Conservation (phyloP, 2,888 invertebrate species). For the Melipona bicolor region DNA sequence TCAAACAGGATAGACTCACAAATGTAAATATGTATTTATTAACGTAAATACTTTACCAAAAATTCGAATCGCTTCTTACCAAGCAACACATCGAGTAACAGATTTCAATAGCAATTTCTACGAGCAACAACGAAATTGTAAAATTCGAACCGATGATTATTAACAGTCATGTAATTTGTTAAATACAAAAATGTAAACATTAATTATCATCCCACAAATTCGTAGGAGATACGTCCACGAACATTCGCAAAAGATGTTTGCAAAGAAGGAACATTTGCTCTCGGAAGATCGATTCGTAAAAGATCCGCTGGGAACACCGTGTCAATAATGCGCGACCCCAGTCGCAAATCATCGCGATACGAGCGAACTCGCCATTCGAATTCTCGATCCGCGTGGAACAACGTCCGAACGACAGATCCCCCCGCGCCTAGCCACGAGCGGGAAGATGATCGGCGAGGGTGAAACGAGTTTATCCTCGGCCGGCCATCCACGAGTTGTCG, state of each 20-base stretch:
- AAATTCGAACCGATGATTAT: not conserved
- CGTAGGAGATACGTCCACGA: no score
- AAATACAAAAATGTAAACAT: no score
- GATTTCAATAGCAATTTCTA: no score
- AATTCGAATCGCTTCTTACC: no score
- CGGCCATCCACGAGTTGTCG: conserved; percentile 57
- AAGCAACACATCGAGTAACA: no score
- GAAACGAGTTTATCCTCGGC: conserved; percentile 77
- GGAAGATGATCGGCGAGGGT: conserved; percentile 73
- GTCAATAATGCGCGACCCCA: no score
- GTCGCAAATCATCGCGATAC: conserved; percentile 25
- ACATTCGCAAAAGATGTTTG: not conserved
- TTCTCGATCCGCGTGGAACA: not conserved
- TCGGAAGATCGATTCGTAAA: not conserved
- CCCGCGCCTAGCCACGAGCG: not conserved
- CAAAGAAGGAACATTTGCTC: not conserved
- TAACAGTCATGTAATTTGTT: no score
- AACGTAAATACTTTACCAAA: no score
- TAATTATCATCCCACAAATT: no score
- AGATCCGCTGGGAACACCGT: not conserved
- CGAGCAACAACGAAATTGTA: not conserved
- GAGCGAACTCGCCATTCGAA: conserved; percentile 20
- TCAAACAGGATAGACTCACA: no score
- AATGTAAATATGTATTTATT: no score
- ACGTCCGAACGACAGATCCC: not conserved